Evolutionary conservation across 2,888 invertebrate species (phyloP), one percentile per base, ranked within the genome.

Genomic region (Exocentrus adspersus): DNA sequence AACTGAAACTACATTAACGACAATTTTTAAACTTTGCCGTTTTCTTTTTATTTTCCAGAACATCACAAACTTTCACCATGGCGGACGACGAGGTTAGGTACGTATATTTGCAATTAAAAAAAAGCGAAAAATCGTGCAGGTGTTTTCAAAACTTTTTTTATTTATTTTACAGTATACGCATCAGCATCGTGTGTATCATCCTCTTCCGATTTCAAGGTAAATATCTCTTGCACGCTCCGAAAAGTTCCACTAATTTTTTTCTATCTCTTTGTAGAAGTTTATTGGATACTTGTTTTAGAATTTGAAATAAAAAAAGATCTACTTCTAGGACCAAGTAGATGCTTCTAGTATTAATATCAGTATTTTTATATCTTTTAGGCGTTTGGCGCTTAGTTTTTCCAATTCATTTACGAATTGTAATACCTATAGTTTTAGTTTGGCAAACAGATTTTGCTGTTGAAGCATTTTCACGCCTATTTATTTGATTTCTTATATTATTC

Each of bases 71-170:
- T 85, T 85, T 84, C 87, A 92, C 82, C 87, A 94, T 94, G 94
- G 93, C 93, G 88, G 94, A 94, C 89, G 94, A 94, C 89, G 94
- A 94, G 88, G 94, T 94, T 88, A 93, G 94, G 93, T 94, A 87
- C 85, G 92, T 88, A 85, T 81, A 16, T 81, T 80, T 2, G 10
- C 10, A 28, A 48, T n/a, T n/a, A 48, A 17, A 48, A 16, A 16
- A 28, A 46, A 1, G 16, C 1, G 9, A 2, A 7, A 12, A 1
- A 12, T 42, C 7, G 16, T n/a, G n/a, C n/a, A n/a, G n/a, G n/a
- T n/a, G n/a, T n/a, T n/a, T n/a, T n/a, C n/a, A n/a, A n/a, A n/a
- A n/a, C n/a, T n/a, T n/a, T n/a, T n/a, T n/a, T n/a, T n/a, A n/a
- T n/a, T n/a, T n/a, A n/a, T n/a, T 21, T 46, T 19, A 60, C 65